Evolutionary conservation across 2,113 vertebrate genomes (phyloP), one percentile per base, ranked within the genome.

Genomic region (Hymenochirus boettgeri): DNA sequence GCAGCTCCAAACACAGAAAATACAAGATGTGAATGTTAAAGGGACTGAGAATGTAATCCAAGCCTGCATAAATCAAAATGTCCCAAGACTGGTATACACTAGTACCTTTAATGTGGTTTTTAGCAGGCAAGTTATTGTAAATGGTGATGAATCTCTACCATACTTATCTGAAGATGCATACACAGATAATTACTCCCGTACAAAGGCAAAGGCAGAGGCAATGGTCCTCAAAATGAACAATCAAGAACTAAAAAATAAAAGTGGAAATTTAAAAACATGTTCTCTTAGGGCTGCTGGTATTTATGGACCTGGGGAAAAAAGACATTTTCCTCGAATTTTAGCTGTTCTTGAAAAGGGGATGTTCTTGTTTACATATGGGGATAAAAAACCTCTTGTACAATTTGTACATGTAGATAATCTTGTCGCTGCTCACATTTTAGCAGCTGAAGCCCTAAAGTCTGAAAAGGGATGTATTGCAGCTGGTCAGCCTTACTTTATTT

Each of bases 51-150:
- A 96, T 35, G 25, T 97, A 67, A 83, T 98, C 69, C 84, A 60
- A 66, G 86, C 86, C 8, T 98, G 94, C 70, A 55, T 61, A 13
- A 82, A 77, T 54, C 76, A 29, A 0, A 76, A 84, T 0, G 87
- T 95, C 35, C 70, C 86, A 0, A 82, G 89, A 39, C 73, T 98
- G 42, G 86, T 99, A 24, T 98, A 96, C 75, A 98, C 94, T 1
- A 98, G 96, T 73, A 97, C 95, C 1, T 97, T 90, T 58, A 98
- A 99, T 0, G 94, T 99, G 65, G 63, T 97, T 39, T 99, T 98
- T 1, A 92, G 92, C 12, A 96, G 96, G 2, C 94, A 98, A 65
- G 79, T 86, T 11, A 95, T 99, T 71, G 79, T 87, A 76, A 92
- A 95, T 0, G 95, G 95, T 1, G 82, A 98, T 0, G 94, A 98